phyloP scores from a whole-genome alignment of 1,140 invertebrate genomes.

The Aphelenchoides fujianensis region DNA sequence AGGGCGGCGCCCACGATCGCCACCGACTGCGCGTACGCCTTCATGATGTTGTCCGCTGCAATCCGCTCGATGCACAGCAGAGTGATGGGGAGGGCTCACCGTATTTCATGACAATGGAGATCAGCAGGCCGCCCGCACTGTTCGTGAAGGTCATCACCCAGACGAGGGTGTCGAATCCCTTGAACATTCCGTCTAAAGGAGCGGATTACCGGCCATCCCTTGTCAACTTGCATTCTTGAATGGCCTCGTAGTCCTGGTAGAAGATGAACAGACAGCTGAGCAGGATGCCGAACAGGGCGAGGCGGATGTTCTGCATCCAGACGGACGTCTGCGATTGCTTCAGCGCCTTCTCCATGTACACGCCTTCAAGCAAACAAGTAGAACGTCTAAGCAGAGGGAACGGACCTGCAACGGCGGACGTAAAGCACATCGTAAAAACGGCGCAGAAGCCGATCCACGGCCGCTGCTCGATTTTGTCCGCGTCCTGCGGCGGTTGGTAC shows the following conservation, averaged over 20 bases:
- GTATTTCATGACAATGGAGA: slow-evolving; percentile 91
- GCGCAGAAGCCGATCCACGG: slow-evolving; percentile 48
- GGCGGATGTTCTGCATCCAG: slow-evolving; percentile 61
- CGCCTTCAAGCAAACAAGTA: too few relatives aligned
- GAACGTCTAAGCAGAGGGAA: too few relatives aligned
- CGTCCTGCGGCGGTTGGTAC: slow-evolving; percentile 44
- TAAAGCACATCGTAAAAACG: slow-evolving; percentile 59
- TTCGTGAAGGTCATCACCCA: slow-evolving; percentile 79
- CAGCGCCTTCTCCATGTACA: slow-evolving; percentile 58
- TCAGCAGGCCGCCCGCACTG: slow-evolving; percentile 81
- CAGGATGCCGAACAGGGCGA: slow-evolving; percentile 53
- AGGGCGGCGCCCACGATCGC: slow-evolving; percentile 61
- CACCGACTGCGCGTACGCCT: too few relatives aligned
- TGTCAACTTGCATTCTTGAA: slow-evolving; percentile 35
- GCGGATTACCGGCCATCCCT: not conserved
- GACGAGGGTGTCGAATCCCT: slow-evolving; percentile 78
- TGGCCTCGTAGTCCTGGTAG: slow-evolving; percentile 48
- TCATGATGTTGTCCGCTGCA: too few relatives aligned
- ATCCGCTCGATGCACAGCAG: too few relatives aligned
- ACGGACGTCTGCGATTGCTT: slow-evolving; percentile 45
- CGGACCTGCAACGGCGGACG: slow-evolving; percentile 61
- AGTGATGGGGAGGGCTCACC: too few relatives aligned
- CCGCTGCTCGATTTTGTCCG: slow-evolving; percentile 38
- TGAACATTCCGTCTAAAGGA: slow-evolving; percentile 58
- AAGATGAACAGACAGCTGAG: slow-evolving; percentile 50